These are phyloP conservation scores for Physeter macrocephalus DNA, from an alignment of 2,113 vertebrate species.

Conservation along the genomic window DNA sequence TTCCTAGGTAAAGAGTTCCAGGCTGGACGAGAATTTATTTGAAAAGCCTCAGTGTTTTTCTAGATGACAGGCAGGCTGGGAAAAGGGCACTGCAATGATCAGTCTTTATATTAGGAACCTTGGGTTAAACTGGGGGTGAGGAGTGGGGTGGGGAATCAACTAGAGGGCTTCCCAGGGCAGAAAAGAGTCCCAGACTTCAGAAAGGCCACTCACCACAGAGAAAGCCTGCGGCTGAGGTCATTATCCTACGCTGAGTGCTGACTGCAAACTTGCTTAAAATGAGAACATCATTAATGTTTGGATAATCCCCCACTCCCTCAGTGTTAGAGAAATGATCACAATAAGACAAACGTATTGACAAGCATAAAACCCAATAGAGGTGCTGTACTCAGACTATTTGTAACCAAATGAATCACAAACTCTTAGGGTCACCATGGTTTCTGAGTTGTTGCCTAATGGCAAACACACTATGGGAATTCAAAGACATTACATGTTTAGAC, in stretches of 20 bases:
- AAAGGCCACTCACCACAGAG: neutral
- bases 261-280: neutral
- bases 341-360: neutral
- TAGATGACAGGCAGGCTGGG: neutral
- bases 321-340: neutral
- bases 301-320: neutral
- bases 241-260: neutral
- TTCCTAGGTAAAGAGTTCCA: constrained; percentile 34
- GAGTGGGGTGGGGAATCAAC: neutral
- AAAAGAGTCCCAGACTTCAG: neutral
- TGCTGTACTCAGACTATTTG: neutral
- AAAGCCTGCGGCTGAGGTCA: neutral
- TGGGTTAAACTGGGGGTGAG: neutral
- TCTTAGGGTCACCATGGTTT: neutral
- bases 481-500: neutral
- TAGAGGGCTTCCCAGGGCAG: neutral
- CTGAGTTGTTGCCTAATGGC: neutral
- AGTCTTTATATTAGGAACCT: neutral
- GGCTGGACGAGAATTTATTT: constrained; percentile 33
- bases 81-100: neutral
- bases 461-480: neutral
- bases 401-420: neutral
- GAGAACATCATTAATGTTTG: neutral
- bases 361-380: neutral
- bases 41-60: constrained; percentile 21